Conservation (phyloP, 2,797 vertebrate species). For the Falco novaeseelandiae region DNA sequence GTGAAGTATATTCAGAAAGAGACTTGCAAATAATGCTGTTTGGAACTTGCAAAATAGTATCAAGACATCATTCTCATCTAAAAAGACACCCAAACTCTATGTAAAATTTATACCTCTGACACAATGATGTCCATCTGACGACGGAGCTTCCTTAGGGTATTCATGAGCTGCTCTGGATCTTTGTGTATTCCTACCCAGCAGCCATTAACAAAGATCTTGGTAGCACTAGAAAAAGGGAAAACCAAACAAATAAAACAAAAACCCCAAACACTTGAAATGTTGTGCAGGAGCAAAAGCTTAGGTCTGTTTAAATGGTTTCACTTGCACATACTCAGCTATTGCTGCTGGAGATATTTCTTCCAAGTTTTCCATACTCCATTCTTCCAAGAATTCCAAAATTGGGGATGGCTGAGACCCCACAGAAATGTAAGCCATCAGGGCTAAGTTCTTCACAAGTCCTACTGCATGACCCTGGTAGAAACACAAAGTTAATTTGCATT, state of each 20-base stretch:
- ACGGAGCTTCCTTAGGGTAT: conserved; percentile 92
- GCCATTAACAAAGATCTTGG: conserved; percentile 98
- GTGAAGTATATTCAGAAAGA: not conserved
- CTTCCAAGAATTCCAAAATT: conserved; percentile 98
- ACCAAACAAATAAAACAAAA: not conserved
- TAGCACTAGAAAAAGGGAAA: conserved; percentile 81
- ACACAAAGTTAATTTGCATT: not conserved
- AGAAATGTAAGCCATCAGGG: conserved; percentile 99
- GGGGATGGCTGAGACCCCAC: conserved; percentile 98
- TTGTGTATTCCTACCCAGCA: conserved; percentile 99
- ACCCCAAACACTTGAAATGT: not conserved
- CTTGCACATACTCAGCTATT: conserved; percentile 91
- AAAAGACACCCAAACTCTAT: not conserved
- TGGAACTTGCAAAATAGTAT: not conserved
- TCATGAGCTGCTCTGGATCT: conserved; percentile 98
- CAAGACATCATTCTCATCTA: not conserved
- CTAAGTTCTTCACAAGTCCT: conserved; percentile 98
- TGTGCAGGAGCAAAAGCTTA: not conserved
- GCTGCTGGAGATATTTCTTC: conserved; percentile 99
- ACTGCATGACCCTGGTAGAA: conserved; percentile 92
- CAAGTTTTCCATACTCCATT: conserved; percentile 99
- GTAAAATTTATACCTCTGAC: conserved; percentile 86
- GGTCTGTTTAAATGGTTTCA: not conserved
- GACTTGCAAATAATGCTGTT: not conserved
- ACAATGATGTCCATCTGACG: conserved; percentile 99